These are phyloP conservation scores for Cyprinodon variegatus DNA, from an alignment of 2,113 vertebrate species.

Conservation along the genomic window DNA sequence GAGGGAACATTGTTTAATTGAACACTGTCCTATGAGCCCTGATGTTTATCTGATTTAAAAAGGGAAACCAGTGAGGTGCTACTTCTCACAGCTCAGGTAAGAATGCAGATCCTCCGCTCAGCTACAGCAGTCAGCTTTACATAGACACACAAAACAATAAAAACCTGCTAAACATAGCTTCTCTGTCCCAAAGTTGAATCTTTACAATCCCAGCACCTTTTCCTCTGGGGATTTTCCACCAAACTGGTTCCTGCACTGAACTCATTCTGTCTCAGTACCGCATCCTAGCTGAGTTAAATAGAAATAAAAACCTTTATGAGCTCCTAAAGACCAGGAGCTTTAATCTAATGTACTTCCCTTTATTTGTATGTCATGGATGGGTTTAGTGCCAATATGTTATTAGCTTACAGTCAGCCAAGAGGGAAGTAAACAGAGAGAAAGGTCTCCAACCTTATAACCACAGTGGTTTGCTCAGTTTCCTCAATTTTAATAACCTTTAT, in stretches of 20 bases:
- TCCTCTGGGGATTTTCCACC: not conserved
- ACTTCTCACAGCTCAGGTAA: conserved; percentile 47
- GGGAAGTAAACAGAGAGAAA: too few species aligned
- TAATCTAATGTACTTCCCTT: not conserved
- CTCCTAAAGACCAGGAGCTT: too few species aligned
- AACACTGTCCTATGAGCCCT: not conserved
- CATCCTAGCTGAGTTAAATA: too few species aligned
- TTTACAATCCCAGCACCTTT: not conserved
- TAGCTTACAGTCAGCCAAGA: too few species aligned
- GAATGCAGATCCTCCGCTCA: not conserved
- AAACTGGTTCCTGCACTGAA: not conserved
- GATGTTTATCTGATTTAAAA: not conserved
- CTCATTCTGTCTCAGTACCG: too few species aligned
- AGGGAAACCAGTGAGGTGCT: not conserved
- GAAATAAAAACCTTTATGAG: too few species aligned
- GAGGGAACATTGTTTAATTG: conserved; percentile 7
- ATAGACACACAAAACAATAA: not conserved
- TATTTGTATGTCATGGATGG: too few species aligned
- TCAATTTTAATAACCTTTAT: too few species aligned
- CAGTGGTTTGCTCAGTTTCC: too few species aligned
- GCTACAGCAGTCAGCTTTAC: not conserved
- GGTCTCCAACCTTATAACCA: too few species aligned
- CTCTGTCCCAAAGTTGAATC: not conserved
- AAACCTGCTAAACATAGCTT: not conserved
- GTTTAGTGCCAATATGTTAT: too few species aligned